Evolutionary conservation across 2,797 vertebrate species (phyloP).

Genomic region (Decapterus maruadsi): DNA sequence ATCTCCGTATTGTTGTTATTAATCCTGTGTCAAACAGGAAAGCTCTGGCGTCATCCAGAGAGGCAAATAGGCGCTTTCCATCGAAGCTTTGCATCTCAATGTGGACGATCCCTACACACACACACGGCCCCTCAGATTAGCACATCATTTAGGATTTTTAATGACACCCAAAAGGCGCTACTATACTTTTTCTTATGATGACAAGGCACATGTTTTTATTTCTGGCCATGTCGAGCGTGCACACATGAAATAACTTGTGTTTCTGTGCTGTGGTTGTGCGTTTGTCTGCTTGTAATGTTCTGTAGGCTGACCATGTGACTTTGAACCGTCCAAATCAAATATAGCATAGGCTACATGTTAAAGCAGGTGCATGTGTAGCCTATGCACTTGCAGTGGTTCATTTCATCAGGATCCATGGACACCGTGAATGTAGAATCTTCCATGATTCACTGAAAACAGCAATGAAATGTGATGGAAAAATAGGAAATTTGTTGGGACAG

Average conservation of each 20-base stretch:
- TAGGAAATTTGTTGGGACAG: background rate
- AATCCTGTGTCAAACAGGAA: constrained; percentile 82
- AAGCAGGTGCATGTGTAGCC: too few relatives aligned
- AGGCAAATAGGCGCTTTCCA: constrained; percentile 53
- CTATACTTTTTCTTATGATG: constrained; percentile 32
- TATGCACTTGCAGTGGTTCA: too few relatives aligned
- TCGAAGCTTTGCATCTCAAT: constrained; percentile 80
- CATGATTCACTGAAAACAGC: background rate
- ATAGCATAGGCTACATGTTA: too few relatives aligned
- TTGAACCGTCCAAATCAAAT: too few relatives aligned
- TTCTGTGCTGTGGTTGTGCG: constrained; percentile 11
- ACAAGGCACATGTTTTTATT: constrained; percentile 42
- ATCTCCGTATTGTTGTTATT: constrained; percentile 79
- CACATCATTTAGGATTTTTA: constrained; percentile 74
- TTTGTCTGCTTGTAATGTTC: background rate
- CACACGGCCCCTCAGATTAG: constrained; percentile 64
- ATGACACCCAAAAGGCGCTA: constrained; percentile 56
- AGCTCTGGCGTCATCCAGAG: constrained; percentile 55
- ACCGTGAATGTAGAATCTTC: too few relatives aligned
- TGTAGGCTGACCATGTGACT: background rate
- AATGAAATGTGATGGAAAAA: too few relatives aligned
- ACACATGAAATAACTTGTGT: background rate
- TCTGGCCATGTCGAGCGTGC: background rate
- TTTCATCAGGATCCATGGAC: too few relatives aligned
- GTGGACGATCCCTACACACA: constrained; percentile 26